Evolutionary conservation across 2,113 vertebrate species (phyloP).

Genomic region (Neogale vison): DNA sequence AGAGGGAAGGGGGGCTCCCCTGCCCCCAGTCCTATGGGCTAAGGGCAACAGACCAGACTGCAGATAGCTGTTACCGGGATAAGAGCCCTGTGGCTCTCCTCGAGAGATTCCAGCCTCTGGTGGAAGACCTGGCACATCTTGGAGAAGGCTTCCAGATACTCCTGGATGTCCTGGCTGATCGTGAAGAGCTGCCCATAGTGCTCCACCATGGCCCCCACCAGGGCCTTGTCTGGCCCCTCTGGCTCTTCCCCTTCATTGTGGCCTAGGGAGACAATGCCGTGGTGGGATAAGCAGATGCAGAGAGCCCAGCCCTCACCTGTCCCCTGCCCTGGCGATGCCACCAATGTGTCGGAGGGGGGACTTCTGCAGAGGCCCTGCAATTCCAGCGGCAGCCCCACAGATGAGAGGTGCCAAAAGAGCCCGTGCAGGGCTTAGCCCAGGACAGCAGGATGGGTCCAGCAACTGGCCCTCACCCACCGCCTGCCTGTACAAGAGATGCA

Average conservation of each 20-base stretch:
- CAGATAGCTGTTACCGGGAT: constrained; percentile 55
- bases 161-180: constrained; percentile 79
- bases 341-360: not conserved
- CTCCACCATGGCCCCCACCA: constrained; percentile 80
- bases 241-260: constrained; percentile 70
- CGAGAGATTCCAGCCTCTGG: constrained; percentile 80
- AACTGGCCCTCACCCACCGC: rapidly evolving
- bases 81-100: constrained; percentile 81
- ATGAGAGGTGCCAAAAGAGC: rapidly evolving
- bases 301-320: not conserved
- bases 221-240: constrained; percentile 63
- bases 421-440: rapidly evolving
- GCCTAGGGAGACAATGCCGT: not conserved
- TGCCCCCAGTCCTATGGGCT: not conserved
- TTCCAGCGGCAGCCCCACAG: not conserved
- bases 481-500: not conserved
- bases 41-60: not conserved
- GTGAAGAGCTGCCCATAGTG: constrained; percentile 81
- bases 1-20: too few relatives aligned
- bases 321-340: not conserved
- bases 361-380: not conserved
- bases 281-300: not conserved
- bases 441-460: not conserved
- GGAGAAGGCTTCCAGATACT: constrained; percentile 73
- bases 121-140: constrained; percentile 72